A percentile compares a stretch with the other conserved stretches of the same genome.
phyloP scores from a whole-genome alignment of 2,113 vertebrate genomes.

The Macrotis lagotis region DNA sequence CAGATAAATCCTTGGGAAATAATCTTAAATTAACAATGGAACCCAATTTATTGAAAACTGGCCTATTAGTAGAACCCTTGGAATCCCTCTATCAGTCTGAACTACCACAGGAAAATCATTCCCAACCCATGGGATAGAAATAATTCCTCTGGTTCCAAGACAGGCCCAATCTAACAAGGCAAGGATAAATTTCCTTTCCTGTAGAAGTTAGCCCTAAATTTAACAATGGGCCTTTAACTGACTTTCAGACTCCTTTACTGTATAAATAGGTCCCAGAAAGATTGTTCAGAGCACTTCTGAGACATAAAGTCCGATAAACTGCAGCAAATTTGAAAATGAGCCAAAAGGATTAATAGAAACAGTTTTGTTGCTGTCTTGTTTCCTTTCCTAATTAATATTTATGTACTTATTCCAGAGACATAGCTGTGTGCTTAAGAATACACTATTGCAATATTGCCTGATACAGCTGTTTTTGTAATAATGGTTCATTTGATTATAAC shows the following conservation, averaged over 20 bases:
- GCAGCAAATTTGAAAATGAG: slow-evolving; percentile 65
- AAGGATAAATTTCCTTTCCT: slow-evolving; percentile 12
- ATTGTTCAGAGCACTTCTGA: slow-evolving; percentile 45
- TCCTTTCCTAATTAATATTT: slow-evolving; percentile 79
- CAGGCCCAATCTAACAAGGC: slow-evolving; percentile 21
- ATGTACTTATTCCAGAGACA: slow-evolving; percentile 58
- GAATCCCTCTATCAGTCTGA: slow-evolving; percentile 49
- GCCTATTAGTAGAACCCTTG: slow-evolving; percentile 9
- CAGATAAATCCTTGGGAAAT: not conserved
- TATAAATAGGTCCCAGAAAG: slow-evolving; percentile 54
- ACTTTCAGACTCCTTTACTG: not conserved
- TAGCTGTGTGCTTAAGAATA: slow-evolving; percentile 69
- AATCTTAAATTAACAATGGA: not conserved
- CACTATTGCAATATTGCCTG: slow-evolving; percentile 54
- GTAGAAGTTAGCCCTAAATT: slow-evolving; percentile 19
- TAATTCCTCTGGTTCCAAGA: slow-evolving; percentile 13
- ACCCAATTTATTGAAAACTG: slow-evolving; percentile 9
- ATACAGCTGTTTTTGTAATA: slow-evolving; percentile 61
- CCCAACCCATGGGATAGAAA: not conserved
- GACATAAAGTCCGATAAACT: slow-evolving; percentile 52
- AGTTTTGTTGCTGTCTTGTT: slow-evolving; percentile 67
- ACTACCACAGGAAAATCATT: slow-evolving; percentile 20
- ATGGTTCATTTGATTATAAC: slow-evolving; percentile 50
- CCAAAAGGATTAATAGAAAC: slow-evolving; percentile 76
- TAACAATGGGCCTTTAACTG: slow-evolving; percentile 3